phyloP scores from a whole-genome alignment of 2,113 vertebrate species.

The Silurus asotus region DNA sequence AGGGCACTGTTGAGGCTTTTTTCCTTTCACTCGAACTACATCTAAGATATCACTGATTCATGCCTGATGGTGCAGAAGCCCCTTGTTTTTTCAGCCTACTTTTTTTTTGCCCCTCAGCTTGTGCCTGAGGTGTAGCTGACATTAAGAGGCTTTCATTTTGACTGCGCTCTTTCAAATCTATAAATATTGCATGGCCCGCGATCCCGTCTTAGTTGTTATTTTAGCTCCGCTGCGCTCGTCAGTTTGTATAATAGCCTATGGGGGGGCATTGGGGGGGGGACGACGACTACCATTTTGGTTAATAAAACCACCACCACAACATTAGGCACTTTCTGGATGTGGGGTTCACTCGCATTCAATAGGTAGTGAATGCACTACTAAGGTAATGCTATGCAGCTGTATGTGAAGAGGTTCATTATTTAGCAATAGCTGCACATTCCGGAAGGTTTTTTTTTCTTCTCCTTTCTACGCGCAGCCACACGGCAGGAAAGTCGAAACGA shows the following conservation, averaged over 20 bases:
- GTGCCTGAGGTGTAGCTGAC: slow-evolving; percentile 44
- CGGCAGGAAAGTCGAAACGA: too few species aligned
- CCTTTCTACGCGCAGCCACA: too few species aligned
- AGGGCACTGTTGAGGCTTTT: slow-evolving; percentile 54
- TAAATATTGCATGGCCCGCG: slow-evolving; percentile 51
- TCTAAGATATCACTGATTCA: slow-evolving; percentile 32
- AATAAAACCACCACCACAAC: background rate
- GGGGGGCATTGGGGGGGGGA: background rate
- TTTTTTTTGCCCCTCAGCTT: slow-evolving; percentile 18
- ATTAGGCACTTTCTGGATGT: slow-evolving; percentile 8
- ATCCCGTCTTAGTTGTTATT: slow-evolving; percentile 52
- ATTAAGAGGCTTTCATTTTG: slow-evolving; percentile 56
- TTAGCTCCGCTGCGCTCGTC: slow-evolving; percentile 12
- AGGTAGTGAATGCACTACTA: too few species aligned
- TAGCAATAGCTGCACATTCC: background rate
- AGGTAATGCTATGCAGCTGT: background rate
- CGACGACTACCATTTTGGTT: background rate
- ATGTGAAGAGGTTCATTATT: background rate
- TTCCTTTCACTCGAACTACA: background rate
- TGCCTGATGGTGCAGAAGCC: slow-evolving; percentile 24
- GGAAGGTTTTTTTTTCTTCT: background rate
- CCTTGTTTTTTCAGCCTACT: background rate
- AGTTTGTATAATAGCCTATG: slow-evolving; percentile 24
- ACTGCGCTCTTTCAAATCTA: slow-evolving; percentile 52
- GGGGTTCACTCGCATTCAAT: slow-evolving; percentile 17